phyloP scores from a whole-genome alignment of 1,140 invertebrate species.

The Stratiolaelaps scimitus region DNA sequence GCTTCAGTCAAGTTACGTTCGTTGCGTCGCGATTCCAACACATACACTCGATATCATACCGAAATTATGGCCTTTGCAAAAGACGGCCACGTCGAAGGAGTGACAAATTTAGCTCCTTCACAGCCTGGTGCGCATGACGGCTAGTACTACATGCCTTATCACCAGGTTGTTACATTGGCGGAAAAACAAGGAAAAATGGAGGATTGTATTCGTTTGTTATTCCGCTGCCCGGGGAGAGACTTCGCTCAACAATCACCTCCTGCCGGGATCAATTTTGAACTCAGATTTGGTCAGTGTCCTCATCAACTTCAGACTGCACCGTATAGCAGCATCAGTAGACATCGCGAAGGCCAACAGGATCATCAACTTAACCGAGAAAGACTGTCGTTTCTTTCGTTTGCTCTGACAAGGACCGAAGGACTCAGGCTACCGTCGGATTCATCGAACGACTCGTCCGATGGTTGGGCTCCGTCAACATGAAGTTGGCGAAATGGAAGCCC shows the following conservation, averaged over 20 bases:
- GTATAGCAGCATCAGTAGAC: constrained; percentile 30
- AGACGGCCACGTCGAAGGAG: not conserved
- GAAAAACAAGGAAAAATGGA: not conserved
- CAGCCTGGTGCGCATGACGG: not conserved
- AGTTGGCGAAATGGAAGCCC: no score
- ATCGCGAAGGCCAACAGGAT: constrained; percentile 34
- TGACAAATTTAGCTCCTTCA: not conserved
- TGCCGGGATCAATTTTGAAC: constrained; percentile 29
- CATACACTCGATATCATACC: not conserved
- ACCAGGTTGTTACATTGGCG: not conserved
- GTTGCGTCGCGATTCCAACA: not conserved
- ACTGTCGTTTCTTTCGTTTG: constrained; percentile 20
- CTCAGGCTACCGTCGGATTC: not conserved
- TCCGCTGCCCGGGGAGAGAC: not conserved
- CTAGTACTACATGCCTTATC: not conserved
- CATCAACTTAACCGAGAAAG: constrained; percentile 17
- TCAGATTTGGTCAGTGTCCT: constrained; percentile 30
- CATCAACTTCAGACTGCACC: constrained; percentile 30
- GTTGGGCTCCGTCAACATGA: not conserved
- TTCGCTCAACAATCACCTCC: constrained; percentile 32
- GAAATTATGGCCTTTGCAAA: constrained; percentile 1
- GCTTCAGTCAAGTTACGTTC: not conserved
- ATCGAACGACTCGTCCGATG: not conserved
- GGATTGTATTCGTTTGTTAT: not conserved
- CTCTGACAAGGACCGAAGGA: constrained; percentile 2